phyloP scores from a whole-genome alignment of 2,797 vertebrate genomes.

The Ctenopoma kingsleyae region DNA sequence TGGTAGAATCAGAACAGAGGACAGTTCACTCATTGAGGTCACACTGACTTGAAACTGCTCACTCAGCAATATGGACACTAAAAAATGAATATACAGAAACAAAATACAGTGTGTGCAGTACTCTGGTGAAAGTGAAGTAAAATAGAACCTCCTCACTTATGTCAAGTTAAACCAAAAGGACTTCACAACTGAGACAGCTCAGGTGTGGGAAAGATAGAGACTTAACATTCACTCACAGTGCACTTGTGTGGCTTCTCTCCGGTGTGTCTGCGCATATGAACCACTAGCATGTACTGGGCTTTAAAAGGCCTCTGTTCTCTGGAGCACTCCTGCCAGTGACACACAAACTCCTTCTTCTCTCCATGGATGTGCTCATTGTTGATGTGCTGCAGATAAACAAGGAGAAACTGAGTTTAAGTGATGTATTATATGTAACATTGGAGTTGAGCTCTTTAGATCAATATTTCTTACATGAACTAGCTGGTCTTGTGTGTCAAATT shows the following conservation, averaged over 20 bases:
- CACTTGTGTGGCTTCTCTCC: slow-evolving; percentile 99
- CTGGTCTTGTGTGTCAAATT: slow-evolving; percentile 98
- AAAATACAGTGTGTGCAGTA: not conserved
- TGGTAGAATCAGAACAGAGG: not conserved
- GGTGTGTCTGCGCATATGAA: slow-evolving; percentile 98
- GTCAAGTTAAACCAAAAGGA: not conserved
- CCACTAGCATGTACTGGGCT: slow-evolving; percentile 99
- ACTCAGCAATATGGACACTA: too few species aligned
- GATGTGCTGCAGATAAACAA: slow-evolving; percentile 89
- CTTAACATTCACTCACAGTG: slow-evolving; percentile 87
- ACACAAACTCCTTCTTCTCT: slow-evolving; percentile 99
- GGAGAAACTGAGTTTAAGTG: not conserved
- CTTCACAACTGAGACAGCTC: not conserved
- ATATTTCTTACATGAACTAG: slow-evolving; percentile 93
- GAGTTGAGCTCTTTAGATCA: not conserved
- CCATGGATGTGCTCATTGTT: slow-evolving; percentile 99
- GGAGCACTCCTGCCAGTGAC: slow-evolving; percentile 96
- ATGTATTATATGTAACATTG: not conserved
- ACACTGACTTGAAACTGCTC: not conserved
- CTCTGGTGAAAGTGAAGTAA: too few species aligned
- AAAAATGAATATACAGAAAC: too few species aligned
- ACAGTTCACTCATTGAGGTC: not conserved
- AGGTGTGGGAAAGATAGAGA: not conserved
- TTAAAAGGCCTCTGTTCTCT: slow-evolving; percentile 97
- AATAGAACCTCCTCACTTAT: too few species aligned